Base-by-base conservation (phyloP, 2,888 invertebrate genomes). In the Troides helena region DNA sequence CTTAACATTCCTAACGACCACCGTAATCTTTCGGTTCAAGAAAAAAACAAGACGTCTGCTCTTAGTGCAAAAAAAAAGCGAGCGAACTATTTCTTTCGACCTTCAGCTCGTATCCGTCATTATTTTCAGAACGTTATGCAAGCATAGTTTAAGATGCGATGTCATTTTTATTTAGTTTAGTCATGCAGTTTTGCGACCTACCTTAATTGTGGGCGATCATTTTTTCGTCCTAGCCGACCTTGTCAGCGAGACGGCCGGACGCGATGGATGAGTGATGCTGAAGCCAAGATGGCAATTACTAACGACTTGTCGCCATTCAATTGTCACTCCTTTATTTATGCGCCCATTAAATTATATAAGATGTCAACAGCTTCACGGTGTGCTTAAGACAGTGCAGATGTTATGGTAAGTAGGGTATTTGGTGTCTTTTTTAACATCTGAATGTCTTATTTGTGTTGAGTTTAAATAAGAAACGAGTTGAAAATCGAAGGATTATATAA, bases 171-270 rank as follows among this genome's bases (percentile, higher is more conserved):
- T 71, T 70, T 64, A 60, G 65, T 76, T 76, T 74, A 77, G 72
- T 71, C 74, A 76, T 77, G 77, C 76, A 74, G 64, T 68, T 73
- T 74, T 75, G 72, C 73, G 75, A 75, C 74, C 75, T 74, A 76
- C 74, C 74, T 74, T 81, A 81, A 78, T 79, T 74, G 72, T 74
- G 59, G 70, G 71, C 69, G 74, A 81, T 78, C 77, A 81, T 76
- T 73, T 74, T 74, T 74, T 74, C 72, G 81, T 78, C 82, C 80
- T 75, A 62, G 53, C 62, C 72, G 79, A 81, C 83, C 81, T 82
- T 79, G 80, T 67, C 62, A 56, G 67, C 50, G 67, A 72, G 70
- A 69, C 72, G 66, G 61, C 67, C 68, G 66, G 69, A 66, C 68
- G 69, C 61, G 65, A 43, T 62, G 69, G 65, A 61, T 73, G 65